phyloP scores from a whole-genome alignment of 2,888 invertebrate genomes.

The Chloroclystis v-ata region DNA sequence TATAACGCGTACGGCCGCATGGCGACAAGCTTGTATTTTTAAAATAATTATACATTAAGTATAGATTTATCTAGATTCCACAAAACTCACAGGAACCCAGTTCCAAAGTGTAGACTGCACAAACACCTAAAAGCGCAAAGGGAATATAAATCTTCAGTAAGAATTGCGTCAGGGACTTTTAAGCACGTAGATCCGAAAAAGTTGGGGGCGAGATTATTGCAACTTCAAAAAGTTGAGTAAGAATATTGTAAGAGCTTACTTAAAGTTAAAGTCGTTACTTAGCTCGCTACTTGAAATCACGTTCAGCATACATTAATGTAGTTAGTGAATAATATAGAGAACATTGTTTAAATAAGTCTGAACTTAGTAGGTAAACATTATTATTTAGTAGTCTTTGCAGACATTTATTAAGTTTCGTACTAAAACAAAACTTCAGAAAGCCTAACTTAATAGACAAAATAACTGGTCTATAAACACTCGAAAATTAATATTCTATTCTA shows the following conservation, averaged over 20 bases:
- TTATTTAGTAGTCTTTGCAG: too few species aligned
- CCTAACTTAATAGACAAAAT: too few species aligned
- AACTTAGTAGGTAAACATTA: neutral
- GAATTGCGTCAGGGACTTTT: constrained; percentile 9
- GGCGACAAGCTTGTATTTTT: too few species aligned
- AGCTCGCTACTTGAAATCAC: constrained; percentile 18
- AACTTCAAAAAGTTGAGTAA: constrained; percentile 5
- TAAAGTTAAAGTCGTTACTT: constrained; percentile 18
- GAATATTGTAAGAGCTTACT: constrained; percentile 11
- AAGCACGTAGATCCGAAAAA: constrained; percentile 13
- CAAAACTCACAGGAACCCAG: too few species aligned
- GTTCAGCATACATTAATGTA: constrained; percentile 18
- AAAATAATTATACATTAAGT: too few species aligned
- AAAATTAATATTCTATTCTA: too few species aligned
- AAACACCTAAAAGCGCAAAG: neutral
- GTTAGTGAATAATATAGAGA: constrained; percentile 19
- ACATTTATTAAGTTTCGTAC: too few species aligned
- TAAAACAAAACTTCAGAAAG: too few species aligned
- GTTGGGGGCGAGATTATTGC: neutral
- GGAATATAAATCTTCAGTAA: neutral
- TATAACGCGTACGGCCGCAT: too few species aligned
- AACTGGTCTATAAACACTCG: too few species aligned
- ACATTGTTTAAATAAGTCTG: constrained; percentile 6
- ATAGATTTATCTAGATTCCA: too few species aligned
- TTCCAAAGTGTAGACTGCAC: neutral